These are phyloP conservation scores for Pangasius sanitwongsei DNA, from an alignment of 2,797 vertebrate genomes.

Conservation along the genomic window DNA sequence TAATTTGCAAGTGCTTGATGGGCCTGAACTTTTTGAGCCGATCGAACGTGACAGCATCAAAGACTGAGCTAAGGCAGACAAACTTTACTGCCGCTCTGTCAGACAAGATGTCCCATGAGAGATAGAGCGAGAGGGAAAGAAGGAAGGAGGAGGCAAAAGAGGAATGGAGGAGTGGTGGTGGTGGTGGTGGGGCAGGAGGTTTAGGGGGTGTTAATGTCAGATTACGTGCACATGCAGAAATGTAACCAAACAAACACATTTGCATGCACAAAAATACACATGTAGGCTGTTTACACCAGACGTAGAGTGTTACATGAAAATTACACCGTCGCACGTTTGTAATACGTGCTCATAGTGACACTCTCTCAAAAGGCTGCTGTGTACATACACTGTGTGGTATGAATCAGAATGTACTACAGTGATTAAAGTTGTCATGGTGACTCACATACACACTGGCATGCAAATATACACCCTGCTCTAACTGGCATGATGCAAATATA, in stretches of 20 bases:
- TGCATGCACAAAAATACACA: constrained; percentile 26
- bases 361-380: background rate
- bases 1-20: constrained; percentile 76
- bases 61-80: constrained; percentile 75
- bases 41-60: constrained; percentile 79
- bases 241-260: constrained; percentile 37
- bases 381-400: constrained; percentile 4
- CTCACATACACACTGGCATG: constrained; percentile 8
- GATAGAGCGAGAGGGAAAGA: constrained; percentile 27
- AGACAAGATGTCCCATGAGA: constrained; percentile 56
- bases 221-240: constrained; percentile 37
- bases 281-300: constrained; percentile 23
- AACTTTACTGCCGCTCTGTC: constrained; percentile 66
- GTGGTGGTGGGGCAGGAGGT: constrained; percentile 23
- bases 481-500: constrained; percentile 6
- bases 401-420: constrained; percentile 29
- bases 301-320: constrained; percentile 7
- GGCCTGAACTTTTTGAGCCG: constrained; percentile 76
- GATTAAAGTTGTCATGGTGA: constrained; percentile 37
- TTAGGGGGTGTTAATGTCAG: constrained; percentile 44
- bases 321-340: background rate
- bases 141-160: constrained; percentile 46
- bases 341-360: constrained; percentile 33
- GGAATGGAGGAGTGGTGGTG: constrained; percentile 39
- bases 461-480: constrained; percentile 19